phyloP scores from a whole-genome alignment of 2,113 vertebrate genomes.

The Fulmarus glacialis region DNA sequence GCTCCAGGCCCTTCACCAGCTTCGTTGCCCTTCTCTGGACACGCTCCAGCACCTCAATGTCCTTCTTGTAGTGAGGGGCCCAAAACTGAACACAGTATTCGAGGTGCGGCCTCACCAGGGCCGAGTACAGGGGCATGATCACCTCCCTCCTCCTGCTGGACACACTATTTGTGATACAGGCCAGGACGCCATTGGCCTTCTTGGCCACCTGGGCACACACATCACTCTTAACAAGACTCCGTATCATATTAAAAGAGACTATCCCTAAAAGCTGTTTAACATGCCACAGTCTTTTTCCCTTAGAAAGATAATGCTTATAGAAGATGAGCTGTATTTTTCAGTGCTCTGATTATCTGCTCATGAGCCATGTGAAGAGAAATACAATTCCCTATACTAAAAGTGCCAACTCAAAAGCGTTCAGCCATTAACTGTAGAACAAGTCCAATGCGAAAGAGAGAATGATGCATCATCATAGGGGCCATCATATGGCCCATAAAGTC shows the following conservation, averaged over 20 bases:
- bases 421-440: constrained; percentile 15
- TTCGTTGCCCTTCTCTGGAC: no score
- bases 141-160: no score
- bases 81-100: no score
- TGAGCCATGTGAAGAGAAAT: background rate
- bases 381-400: background rate
- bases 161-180: no score
- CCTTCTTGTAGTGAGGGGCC: no score
- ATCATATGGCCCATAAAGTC: constrained; percentile 41
- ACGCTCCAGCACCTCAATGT: no score
- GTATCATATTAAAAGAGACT: background rate
- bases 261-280: background rate
- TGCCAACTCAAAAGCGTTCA: background rate
- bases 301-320: background rate
- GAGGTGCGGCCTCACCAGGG: no score
- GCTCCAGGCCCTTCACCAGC: no score
- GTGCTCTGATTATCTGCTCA: background rate
- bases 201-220: no score
- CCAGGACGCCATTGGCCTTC: no score
- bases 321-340: constrained; percentile 2
- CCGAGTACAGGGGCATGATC: no score
- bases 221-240: background rate
- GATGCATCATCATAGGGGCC: background rate
- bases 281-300: background rate
- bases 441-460: background rate